Conservation (phyloP, 2,888 invertebrate species). For the Sarcophaga caerulescens region DNA sequence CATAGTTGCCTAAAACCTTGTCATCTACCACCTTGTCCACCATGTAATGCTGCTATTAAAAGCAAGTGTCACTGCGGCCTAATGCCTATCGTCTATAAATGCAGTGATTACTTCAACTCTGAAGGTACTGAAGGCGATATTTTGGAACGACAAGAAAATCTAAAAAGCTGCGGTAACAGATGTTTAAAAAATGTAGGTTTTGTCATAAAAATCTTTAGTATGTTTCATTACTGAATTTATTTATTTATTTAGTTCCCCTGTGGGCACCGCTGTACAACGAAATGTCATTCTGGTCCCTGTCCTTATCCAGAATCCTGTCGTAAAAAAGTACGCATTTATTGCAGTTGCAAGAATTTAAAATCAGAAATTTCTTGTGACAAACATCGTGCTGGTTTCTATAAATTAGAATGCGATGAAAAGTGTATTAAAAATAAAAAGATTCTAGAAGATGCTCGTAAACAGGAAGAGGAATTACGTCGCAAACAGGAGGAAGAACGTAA, state of each 20-base stretch:
- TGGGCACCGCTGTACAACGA: slow-evolving; percentile 89
- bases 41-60: slow-evolving; percentile 87
- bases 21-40: slow-evolving; percentile 88
- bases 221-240: not conserved
- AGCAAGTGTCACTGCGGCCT: slow-evolving; percentile 92
- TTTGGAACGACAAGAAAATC: slow-evolving; percentile 71
- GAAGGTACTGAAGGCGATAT: slow-evolving; percentile 81
- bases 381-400: slow-evolving; percentile 79
- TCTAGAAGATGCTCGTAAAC: slow-evolving; percentile 82
- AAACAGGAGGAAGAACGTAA: slow-evolving; percentile 84
- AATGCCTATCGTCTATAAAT: slow-evolving; percentile 88
- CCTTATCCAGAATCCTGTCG: slow-evolving; percentile 86
- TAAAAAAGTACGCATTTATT: slow-evolving; percentile 90
- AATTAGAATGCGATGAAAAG: slow-evolving; percentile 84
- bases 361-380: slow-evolving; percentile 87
- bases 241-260: slow-evolving; percentile 85
- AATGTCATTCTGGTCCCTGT: slow-evolving; percentile 89
- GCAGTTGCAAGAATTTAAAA: slow-evolving; percentile 89
- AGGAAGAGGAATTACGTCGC: slow-evolving; percentile 83
- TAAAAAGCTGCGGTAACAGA: slow-evolving; percentile 88
- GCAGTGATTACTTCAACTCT: slow-evolving; percentile 85
- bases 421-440: slow-evolving; percentile 84
- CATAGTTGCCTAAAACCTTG: slow-evolving; percentile 88
- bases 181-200: slow-evolving; percentile 89
- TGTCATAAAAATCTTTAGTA: not conserved